phyloP scores from a whole-genome alignment of 2,113 vertebrate species.

The Corythaixoides concolor region DNA sequence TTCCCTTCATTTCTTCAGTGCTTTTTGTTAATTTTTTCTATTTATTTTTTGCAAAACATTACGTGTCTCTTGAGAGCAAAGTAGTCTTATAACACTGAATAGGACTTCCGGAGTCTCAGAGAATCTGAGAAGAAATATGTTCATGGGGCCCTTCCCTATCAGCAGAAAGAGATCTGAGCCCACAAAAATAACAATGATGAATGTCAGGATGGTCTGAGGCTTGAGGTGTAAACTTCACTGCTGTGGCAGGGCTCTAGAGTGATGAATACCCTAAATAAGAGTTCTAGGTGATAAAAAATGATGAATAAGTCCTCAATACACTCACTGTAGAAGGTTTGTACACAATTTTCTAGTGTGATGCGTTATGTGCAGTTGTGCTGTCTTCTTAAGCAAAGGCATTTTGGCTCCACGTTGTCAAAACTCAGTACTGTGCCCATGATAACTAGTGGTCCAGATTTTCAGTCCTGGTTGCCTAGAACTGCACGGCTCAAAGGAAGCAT shows the following conservation, averaged over 20 bases:
- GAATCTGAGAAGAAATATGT: neutral
- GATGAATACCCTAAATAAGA: neutral
- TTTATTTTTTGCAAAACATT: neutral
- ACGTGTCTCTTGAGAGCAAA: neutral
- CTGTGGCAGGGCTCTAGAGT: neutral
- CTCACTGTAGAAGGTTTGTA: fast-evolving
- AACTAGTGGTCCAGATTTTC: neutral
- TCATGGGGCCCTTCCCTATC: neutral
- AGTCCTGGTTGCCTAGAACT: neutral
- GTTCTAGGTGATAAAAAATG: neutral
- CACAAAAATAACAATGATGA: neutral
- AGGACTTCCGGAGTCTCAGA: neutral
- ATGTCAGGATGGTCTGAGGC: neutral
- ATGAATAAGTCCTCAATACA: neutral
- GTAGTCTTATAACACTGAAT: neutral
- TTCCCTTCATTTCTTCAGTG: neutral
- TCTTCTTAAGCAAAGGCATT: neutral
- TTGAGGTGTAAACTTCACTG: neutral
- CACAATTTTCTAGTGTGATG: neutral
- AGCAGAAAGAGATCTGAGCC: neutral
- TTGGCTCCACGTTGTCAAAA: neutral
- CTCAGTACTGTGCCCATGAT: neutral
- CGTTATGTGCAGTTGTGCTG: neutral
- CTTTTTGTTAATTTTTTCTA: neutral
- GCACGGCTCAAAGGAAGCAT: neutral